Evolutionary conservation across 2,888 invertebrate genomes (phyloP), one percentile per base, ranked within the genome.

Genomic region (Frankliniella intonsa): DNA sequence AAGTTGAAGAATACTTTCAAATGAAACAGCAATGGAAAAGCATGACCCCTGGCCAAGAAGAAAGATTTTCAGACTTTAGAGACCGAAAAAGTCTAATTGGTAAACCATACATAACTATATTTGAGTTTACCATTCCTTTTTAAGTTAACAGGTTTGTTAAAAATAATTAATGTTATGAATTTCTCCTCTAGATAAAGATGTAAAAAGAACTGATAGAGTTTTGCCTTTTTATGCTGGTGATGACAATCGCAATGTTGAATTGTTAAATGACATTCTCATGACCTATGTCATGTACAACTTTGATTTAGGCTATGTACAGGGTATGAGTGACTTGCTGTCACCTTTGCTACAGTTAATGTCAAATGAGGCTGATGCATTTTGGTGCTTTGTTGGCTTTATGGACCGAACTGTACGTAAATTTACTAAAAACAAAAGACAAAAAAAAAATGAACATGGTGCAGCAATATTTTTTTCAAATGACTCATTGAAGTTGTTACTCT

Each of bases 281-380:
- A 99, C 99, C 0, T 99, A 99, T 87, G 94, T 97, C 69, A 98
- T 99, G 98, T 98, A 97, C 87, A 97, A 99, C 90, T 99, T 99
- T 88, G 98, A 99, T 89, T 90, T 99, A 85, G 99, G 97, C 19
- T 97, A 96, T 86, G 96, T 96, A 2, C 96, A 96, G 88, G 99
- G 99, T 38, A 99, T 99, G 99, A 97, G 97, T 86, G 99, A 99
- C 88, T 90, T 99, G 81, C 89, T 99, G 82, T 96, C 98, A 10
- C 99, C 99, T 0, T 93, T 99, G 85, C 89, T 99, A 82, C 92
- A 94, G 86, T 90, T 98, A 80, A 91, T 98, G 90, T 93, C 94
- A 84, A 94, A 97, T 87, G 99, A 99, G 88, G 96, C 96, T 5
- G 98, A 99, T 87, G 94, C 97, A 0, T 99, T 99, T 89, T 99